phyloP scores from a whole-genome alignment of 2,113 vertebrate genomes.

The Micronisus gabar region DNA sequence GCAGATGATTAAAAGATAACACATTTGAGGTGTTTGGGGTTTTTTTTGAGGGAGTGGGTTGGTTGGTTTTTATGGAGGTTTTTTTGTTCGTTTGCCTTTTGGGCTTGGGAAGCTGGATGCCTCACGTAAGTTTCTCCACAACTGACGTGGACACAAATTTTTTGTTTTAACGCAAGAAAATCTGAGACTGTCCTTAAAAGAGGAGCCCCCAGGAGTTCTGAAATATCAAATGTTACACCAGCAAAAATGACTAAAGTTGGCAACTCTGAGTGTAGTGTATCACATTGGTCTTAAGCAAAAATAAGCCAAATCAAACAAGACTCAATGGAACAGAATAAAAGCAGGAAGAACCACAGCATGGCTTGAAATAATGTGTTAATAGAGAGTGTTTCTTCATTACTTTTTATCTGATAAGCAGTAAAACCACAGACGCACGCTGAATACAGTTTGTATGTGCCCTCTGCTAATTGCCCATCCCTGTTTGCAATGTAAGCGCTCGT shows the following conservation, averaged over 20 bases:
- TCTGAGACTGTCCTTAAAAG: not conserved
- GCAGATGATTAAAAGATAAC: conserved; percentile 11
- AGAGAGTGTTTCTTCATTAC: not conserved
- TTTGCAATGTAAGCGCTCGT: not conserved
- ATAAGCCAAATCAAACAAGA: not conserved
- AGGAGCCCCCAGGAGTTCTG: not conserved
- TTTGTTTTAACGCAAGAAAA: not conserved
- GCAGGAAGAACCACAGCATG: not conserved
- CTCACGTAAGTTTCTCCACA: not conserved
- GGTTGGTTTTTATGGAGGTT: not conserved
- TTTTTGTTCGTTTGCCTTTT: not conserved
- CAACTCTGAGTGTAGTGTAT: not conserved
- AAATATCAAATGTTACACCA: not conserved
- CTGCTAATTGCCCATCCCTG: not conserved
- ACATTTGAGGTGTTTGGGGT: not conserved
- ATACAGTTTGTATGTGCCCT: not conserved
- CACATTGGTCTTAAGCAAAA: not conserved
- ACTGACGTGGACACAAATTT: not conserved
- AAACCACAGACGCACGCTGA: not conserved
- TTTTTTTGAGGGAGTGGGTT: too few relatives aligned
- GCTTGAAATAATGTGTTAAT: not conserved
- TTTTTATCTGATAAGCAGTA: not conserved
- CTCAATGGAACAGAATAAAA: not conserved
- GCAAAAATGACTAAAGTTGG: not conserved
- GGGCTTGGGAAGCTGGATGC: not conserved